These are phyloP conservation scores for Drosophila hamatofila DNA, from an alignment of 2,888 invertebrate species.

Conservation along the genomic window DNA sequence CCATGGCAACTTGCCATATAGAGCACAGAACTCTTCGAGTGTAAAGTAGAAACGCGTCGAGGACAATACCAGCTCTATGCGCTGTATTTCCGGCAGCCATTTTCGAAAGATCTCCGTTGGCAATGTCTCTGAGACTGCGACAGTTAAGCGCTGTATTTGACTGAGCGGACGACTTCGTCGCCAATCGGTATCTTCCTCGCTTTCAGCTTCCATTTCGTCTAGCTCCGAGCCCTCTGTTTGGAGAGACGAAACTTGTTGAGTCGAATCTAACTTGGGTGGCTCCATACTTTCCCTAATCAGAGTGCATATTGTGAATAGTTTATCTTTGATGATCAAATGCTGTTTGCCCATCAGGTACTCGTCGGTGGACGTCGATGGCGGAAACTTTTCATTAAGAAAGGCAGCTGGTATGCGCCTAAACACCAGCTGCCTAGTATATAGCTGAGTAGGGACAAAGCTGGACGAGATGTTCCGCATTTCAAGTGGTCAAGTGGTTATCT, in stretches of 20 bases:
- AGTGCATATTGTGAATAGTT: conserved; percentile 54
- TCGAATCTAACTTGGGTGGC: accelerated
- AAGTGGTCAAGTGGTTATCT: not conserved
- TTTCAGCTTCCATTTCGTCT: conserved; percentile 1
- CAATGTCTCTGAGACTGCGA: not conserved
- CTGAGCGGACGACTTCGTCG: not conserved
- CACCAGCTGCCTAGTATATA: conserved; percentile 68
- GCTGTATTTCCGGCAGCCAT: conserved; percentile 77
- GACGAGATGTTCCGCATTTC: not conserved
- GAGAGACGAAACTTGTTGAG: not conserved
- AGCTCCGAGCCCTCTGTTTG: accelerated
- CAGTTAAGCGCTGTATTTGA: not conserved
- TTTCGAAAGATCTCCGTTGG: conserved; percentile 58
- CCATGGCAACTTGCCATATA: conserved; percentile 62
- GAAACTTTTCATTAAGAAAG: conserved; percentile 79
- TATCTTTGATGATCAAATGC: conserved; percentile 74
- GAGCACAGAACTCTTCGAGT: conserved; percentile 54
- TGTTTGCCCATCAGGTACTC: conserved; percentile 75
- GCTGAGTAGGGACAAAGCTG: conserved; percentile 17
- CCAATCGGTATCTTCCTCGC: not conserved
- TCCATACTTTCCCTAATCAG: conserved; percentile 30
- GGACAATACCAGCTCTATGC: conserved; percentile 76
- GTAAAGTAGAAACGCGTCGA: conserved; percentile 72
- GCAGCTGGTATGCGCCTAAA: conserved; percentile 64
- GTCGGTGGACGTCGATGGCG: conserved; percentile 76